These are phyloP conservation scores for Toxotes chatareus DNA, from an alignment of 2,113 vertebrate genomes.

Conservation along the genomic window DNA sequence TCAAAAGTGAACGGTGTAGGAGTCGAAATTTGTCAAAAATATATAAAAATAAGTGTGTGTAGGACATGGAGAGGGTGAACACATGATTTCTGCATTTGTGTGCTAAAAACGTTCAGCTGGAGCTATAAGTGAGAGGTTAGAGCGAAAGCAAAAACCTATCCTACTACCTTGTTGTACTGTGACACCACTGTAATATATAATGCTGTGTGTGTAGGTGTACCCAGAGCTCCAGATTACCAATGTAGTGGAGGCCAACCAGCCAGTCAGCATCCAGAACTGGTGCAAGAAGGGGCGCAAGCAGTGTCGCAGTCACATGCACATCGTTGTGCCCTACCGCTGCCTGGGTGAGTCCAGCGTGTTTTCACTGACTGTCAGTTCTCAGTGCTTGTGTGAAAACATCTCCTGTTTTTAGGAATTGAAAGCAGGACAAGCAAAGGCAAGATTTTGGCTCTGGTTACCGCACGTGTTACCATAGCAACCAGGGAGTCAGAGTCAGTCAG, in stretches of 20 bases:
- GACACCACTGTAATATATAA: not conserved
- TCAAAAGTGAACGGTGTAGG: not conserved
- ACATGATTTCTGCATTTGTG: not conserved
- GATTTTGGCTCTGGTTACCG: not conserved
- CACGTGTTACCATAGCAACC: slow-evolving; percentile 33
- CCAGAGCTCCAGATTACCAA: slow-evolving; percentile 98
- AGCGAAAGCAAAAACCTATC: too few relatives aligned
- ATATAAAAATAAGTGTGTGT: not conserved
- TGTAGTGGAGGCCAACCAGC: slow-evolving; percentile 98
- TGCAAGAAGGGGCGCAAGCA: slow-evolving; percentile 95
- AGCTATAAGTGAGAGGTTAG: too few relatives aligned
- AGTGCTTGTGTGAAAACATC: not conserved
- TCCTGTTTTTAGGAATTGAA: not conserved
- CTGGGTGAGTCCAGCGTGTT: slow-evolving; percentile 83
- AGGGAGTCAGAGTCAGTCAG: not conserved
- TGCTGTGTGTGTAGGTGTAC: slow-evolving; percentile 87
- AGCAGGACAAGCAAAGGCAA: not conserved
- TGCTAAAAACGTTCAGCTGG: too few relatives aligned
- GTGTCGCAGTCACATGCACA: slow-evolving; percentile 92
- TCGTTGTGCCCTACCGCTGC: slow-evolving; percentile 98
- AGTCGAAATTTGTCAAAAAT: not conserved
- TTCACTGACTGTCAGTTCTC: not conserved
- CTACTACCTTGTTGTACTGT: not conserved
- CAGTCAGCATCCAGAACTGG: slow-evolving; percentile 98
- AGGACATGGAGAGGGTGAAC: not conserved